Percentiles rank a stretch among this genome's conserved stretches.
Evolutionary conservation across 2,113 vertebrate species (phyloP).

Genomic region (Phaethon lepturus): DNA sequence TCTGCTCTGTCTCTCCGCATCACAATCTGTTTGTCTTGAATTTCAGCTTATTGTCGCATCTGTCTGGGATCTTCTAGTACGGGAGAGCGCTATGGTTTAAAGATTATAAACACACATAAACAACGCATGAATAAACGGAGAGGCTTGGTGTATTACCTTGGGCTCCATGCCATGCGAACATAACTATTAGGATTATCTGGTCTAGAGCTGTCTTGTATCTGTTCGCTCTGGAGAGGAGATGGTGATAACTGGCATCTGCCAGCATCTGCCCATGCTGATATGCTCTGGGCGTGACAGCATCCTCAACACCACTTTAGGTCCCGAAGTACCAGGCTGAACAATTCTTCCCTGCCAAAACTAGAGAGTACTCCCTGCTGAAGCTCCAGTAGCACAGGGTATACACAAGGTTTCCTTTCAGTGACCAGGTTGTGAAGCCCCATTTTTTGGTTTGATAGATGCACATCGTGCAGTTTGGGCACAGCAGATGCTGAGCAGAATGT

Average conservation of each 20-base stretch:
- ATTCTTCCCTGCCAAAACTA: not conserved
- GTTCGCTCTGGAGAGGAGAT: not conserved
- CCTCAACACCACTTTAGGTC: not conserved
- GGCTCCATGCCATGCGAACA: not conserved
- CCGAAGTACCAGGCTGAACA: not conserved
- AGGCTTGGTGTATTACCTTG: not conserved
- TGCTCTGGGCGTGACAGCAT: not conserved
- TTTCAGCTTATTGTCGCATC: constrained; percentile 38
- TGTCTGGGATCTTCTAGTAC: not conserved
- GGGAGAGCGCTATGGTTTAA: not conserved
- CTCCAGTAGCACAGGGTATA: fast-evolving
- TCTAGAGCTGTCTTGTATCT: not conserved
- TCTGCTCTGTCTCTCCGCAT: constrained; percentile 1
- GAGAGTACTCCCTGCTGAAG: not conserved
- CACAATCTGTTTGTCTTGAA: constrained; percentile 17
- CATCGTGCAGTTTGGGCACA: fast-evolving
- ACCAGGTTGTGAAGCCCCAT: not conserved
- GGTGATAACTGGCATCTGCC: not conserved
- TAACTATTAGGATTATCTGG: not conserved
- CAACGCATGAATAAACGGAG: not conserved
- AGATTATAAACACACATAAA: not conserved
- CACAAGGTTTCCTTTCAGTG: not conserved
- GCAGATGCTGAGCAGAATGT: not conserved
- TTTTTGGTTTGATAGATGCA: not conserved
- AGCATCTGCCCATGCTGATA: not conserved